Evolutionary conservation across 2,888 invertebrate genomes (phyloP).

Genomic region (Drosophila villosipedis): DNA sequence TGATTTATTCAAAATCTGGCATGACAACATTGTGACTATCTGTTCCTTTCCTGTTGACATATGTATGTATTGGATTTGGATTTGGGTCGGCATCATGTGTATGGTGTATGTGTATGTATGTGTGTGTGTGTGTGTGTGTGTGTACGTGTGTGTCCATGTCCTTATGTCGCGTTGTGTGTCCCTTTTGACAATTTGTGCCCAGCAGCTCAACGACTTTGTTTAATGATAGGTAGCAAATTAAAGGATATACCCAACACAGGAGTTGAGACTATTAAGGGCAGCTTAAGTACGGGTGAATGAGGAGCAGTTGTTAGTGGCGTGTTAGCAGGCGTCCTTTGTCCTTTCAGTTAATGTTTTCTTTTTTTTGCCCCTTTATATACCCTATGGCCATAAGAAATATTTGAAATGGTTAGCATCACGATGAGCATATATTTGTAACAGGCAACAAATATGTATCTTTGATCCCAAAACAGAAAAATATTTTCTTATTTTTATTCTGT

Average conservation of each 20-base stretch:
- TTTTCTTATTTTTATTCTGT: background rate
- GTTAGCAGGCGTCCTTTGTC: constrained; percentile 26
- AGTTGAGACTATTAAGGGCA: constrained; percentile 12
- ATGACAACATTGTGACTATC: constrained; percentile 73
- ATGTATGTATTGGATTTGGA: constrained; percentile 49
- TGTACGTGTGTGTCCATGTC: background rate
- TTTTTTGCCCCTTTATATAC: constrained; percentile 1
- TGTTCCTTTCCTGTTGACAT: constrained; percentile 60
- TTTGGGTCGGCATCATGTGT: constrained; percentile 44
- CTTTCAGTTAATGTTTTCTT: constrained; percentile 13
- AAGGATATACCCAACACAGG: constrained; percentile 36
- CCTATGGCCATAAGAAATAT: background rate
- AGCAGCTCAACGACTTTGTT: constrained; percentile 39
- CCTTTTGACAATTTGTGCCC: constrained; percentile 43
- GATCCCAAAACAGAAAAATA: background rate
- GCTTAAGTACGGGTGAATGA: background rate
- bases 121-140: background rate
- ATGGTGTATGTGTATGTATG: background rate
- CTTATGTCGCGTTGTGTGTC: constrained; percentile 11
- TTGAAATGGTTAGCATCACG: background rate
- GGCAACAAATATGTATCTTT: background rate
- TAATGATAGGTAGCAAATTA: constrained; percentile 60
- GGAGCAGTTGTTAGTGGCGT: background rate
- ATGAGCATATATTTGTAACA: background rate
- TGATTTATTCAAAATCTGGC: constrained; percentile 75